Evolutionary conservation across 1,140 invertebrate genomes (phyloP), one percentile per base, ranked within the genome.

Genomic region (Triops cancriformis): DNA sequence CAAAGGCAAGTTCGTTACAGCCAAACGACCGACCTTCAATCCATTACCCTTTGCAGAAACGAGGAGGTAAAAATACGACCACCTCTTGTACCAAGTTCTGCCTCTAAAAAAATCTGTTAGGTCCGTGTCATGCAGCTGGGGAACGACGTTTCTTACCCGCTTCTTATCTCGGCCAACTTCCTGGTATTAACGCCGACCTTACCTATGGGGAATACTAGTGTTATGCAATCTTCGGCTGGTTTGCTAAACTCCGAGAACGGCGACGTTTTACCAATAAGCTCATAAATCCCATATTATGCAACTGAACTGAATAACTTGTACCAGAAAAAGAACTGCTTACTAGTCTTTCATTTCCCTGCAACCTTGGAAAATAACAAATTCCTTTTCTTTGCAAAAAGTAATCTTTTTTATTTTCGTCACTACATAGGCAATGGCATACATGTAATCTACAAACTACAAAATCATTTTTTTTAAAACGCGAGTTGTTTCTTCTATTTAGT

Each of bases 151-250:
- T 86, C 87, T 72, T 91, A 91, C 85, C 91, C 90, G 1, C 80
- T 92, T 72, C 86, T 90, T 64, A 86, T 92, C 82, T 91, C 90
- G 4, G 89, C 90, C 7, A 91, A 91, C 81, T 87, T 92, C 83
- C 85, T 91, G 82, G 88, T 90, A 73, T 88, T 88, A 0, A 88
- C 88, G 72, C 89, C 89, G 18, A 28, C 26, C 28, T 23, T 43
- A 43, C 26, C 75, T 76, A 64, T 64, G 51, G 51, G n/a, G 14
- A 64, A 64, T 64, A 64, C 51, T 0, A 64, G 51, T 64, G 51
- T 64, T 23, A 64, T 14, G 14, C 10, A 64, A 64, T 64, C 51
- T 14, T 64, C 51, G 11, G 51, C 51, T 64, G 51, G 51, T 64
- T 64, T 64, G 18, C 18, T 64, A 23, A 18, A 9, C 23, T 18